Percentiles rank a stretch among this genome's conserved stretches.
Evolutionary conservation across 2,113 vertebrate species (phyloP).

Genomic region (Osmerus mordax): DNA sequence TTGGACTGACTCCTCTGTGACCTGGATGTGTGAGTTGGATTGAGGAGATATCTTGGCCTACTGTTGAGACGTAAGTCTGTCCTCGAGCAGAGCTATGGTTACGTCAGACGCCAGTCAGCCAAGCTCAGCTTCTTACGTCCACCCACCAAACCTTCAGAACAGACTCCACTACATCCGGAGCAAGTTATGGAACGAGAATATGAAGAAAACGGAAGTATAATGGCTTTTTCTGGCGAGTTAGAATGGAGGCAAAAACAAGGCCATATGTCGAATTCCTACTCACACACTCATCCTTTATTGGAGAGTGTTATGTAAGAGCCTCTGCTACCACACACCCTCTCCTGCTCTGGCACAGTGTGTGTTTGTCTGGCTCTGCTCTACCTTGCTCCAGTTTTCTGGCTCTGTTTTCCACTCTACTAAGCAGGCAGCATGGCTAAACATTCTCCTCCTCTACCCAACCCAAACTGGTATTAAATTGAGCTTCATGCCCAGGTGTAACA

Average conservation of each 20-base stretch:
- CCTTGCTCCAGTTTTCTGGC: background rate
- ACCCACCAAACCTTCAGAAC: too few relatives aligned
- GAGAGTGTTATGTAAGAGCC: background rate
- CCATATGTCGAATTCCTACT: background rate
- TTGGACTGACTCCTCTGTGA: too few relatives aligned
- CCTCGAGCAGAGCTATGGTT: too few relatives aligned
- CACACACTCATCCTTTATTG: background rate
- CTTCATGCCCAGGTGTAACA: background rate
- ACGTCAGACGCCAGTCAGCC: too few relatives aligned
- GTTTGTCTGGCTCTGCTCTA: background rate
- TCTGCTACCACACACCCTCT: slow-evolving; percentile 6
- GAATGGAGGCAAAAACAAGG: background rate
- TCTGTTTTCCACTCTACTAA: background rate
- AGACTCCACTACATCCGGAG: too few relatives aligned
- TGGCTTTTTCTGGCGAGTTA: background rate
- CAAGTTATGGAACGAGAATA: too few relatives aligned
- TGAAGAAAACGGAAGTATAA: too few relatives aligned
- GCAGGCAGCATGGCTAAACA: background rate
- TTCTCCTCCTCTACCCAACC: background rate
- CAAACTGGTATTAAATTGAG: background rate
- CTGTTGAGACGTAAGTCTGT: too few relatives aligned
- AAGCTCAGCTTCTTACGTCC: too few relatives aligned
- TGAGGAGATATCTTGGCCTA: too few relatives aligned
- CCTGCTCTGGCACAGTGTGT: background rate
- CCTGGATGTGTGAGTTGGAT: too few relatives aligned